phyloP scores from a whole-genome alignment of 2,113 vertebrate species.

The Thamnaconus septentrionalis region DNA sequence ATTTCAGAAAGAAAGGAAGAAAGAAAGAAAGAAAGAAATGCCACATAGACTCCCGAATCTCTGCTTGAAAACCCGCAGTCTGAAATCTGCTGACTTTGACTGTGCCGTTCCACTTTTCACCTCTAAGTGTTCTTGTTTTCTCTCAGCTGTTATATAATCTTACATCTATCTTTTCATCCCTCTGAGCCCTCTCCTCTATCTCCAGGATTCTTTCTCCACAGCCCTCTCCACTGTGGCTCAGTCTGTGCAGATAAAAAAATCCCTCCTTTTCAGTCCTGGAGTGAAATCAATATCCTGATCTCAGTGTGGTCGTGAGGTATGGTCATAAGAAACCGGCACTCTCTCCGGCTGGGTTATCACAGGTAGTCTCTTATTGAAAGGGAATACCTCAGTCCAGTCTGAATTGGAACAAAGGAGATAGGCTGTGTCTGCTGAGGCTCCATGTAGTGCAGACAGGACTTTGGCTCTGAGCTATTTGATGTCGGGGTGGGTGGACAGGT shows the following conservation, averaged over 20 bases:
- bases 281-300: constrained; percentile 53
- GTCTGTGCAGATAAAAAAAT: constrained; percentile 35
- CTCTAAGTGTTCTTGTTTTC: constrained; percentile 4
- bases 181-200: constrained; percentile 16
- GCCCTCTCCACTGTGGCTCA: constrained; percentile 18
- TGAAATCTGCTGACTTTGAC: constrained; percentile 15
- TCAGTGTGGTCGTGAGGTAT: constrained; percentile 21
- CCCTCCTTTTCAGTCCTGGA: constrained; percentile 30
- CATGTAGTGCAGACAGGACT: constrained; percentile 16
- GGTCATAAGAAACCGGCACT: constrained; percentile 39
- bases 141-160: constrained; percentile 30
- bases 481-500: too few species aligned
- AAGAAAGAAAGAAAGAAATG: too few species aligned
- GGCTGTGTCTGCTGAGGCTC: constrained; percentile 10
- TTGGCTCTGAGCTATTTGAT: constrained; percentile 8
- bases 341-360: constrained; percentile 29
- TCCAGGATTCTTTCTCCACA: constrained; percentile 11
- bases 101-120: constrained; percentile 3
- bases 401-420: constrained; percentile 33
- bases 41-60: too few species aligned
- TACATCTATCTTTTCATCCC: constrained; percentile 27
- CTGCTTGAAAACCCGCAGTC: neutral
- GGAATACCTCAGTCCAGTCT: constrained; percentile 23
- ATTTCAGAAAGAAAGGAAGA: too few species aligned
- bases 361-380: constrained; percentile 39